Percentiles rank a stretch among this genome's conserved stretches.
Evolutionary conservation across 2,888 invertebrate species (phyloP).

Genomic region (Oscheius sp.): DNA sequence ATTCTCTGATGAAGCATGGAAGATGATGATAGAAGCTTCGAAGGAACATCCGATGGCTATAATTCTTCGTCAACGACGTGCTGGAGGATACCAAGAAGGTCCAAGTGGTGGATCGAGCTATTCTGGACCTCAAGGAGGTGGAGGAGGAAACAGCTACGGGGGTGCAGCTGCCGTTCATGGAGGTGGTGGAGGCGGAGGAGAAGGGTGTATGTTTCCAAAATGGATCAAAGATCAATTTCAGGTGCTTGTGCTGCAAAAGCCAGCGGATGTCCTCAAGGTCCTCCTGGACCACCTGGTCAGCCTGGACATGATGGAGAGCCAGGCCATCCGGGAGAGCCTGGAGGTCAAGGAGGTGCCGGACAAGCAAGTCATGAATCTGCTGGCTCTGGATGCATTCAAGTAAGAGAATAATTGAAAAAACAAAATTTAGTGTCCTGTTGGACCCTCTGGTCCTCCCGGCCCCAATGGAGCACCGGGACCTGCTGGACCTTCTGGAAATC

Average conservation of each 20-base stretch:
- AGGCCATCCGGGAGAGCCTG: conserved; percentile 17
- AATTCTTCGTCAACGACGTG: conserved; percentile 20
- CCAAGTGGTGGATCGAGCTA: no score
- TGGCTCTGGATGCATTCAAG: conserved; percentile 38
- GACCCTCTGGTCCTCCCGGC: conserved; percentile 19
- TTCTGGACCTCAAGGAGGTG: no score
- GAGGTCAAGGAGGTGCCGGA: conserved; percentile 15
- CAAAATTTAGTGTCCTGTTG: not conserved
- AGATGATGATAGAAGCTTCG: conserved; percentile 7
- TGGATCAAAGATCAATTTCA: not conserved
- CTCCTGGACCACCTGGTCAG: conserved; percentile 10
- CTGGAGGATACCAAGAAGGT: not conserved
- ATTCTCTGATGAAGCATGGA: conserved; percentile 32
- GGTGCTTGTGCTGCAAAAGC: not conserved
- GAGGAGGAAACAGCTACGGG: conserved; percentile 28
- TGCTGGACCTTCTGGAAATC: conserved; percentile 13
- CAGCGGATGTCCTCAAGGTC: conserved; percentile 16
- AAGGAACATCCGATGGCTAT: conserved; percentile 1
- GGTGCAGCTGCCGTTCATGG: conserved; percentile 21
- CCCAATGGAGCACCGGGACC: not conserved
- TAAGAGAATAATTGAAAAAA: not conserved
- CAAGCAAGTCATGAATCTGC: conserved; percentile 23
- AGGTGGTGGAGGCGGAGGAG: conserved; percentile 29
- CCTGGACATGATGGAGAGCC: conserved; percentile 19
- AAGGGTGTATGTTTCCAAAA: no score